Percentiles rank a stretch among this genome's conserved stretches.
Evolutionary conservation across 2,113 vertebrate genomes (phyloP).

Genomic region (Lasiurus borealis): DNA sequence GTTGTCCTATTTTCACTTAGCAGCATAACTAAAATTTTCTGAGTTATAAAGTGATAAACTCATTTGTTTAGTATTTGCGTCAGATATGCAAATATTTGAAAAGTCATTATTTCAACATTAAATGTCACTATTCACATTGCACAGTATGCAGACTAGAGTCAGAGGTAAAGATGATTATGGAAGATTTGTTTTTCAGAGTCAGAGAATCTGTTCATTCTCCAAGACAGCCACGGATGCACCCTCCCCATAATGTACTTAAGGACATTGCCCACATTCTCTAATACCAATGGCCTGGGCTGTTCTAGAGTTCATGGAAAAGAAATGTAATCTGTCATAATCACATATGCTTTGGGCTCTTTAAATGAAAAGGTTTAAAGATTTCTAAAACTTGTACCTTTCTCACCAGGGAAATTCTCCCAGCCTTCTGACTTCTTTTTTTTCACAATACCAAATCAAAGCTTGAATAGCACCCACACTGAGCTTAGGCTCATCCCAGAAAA

Average conservation of each 20-base stretch:
- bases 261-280: not conserved
- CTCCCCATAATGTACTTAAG: not conserved
- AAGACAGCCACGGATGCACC: not conserved
- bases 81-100: conserved; percentile 35
- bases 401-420: conserved; percentile 32
- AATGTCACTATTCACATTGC: conserved; percentile 16
- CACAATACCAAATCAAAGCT: conserved; percentile 7
- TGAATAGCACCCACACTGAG: not conserved
- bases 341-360: not conserved
- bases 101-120: conserved; percentile 14
- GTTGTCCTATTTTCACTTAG: not conserved
- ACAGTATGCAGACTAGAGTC: not conserved
- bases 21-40: conserved; percentile 5
- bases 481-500: conserved; percentile 26
- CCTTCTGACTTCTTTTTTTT: conserved; percentile 15
- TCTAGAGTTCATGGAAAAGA: not conserved
- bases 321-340: not conserved
- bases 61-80: conserved; percentile 26
- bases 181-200: not conserved
- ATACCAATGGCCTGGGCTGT: not conserved
- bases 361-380: conserved; percentile 37
- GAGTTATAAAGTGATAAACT: not conserved
- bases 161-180: not conserved
- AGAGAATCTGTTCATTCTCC: not conserved
- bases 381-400: conserved; percentile 19